Base-by-base conservation (phyloP, 2,113 vertebrate species). In the Lota lota region DNA sequence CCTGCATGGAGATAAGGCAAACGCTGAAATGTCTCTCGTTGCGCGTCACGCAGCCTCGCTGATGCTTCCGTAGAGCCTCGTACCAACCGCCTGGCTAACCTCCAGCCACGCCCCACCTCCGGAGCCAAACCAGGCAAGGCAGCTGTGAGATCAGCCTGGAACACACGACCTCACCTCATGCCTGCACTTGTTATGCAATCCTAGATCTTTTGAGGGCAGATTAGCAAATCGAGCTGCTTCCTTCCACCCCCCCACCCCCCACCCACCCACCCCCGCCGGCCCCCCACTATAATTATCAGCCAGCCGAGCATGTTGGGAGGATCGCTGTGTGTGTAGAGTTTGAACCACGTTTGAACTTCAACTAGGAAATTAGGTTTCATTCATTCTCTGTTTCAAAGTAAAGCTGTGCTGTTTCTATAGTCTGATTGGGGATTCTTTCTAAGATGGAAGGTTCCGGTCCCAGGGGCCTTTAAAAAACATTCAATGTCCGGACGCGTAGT, bases 1-100 rank as follows among this genome's bases (percentile, higher is more conserved):
- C 96, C 97, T 99, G 77, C 12, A 47, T 82, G 85, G 83, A 81
- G 69, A 88, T 22, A 73, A 82, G 19, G 22, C 40, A 47, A 10
- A 47, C 10, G 40, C 40, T 12, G 28, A 18, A 0, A 70, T 56
- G 21, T 50, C 24, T 66, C 2, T 64, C 50, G 36, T 63, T 14
- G 28, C 28, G 40, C 68, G 18, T 77, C 22, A 77, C 14, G 82
- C 11, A 65, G 7, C 11, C 67, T 5, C 5, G 12, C 7, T 15
- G 18, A 73, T 70, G 68, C 66, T 68, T 61, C 54, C 57, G 16
- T 51, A 53, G 3, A 7, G 18, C 67, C 40, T 66, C 19, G 61
- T 54, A 71, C 33, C 36, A 4, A 17, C n/a, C 28, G 68, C 24
- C 14, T 22, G n/a, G 11, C 61, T 70, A 10, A 51, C 18, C n/a